These are phyloP conservation scores for Acrossocheilus fasciatus DNA, from an alignment of 2,797 vertebrate genomes.

Conservation along the genomic window DNA sequence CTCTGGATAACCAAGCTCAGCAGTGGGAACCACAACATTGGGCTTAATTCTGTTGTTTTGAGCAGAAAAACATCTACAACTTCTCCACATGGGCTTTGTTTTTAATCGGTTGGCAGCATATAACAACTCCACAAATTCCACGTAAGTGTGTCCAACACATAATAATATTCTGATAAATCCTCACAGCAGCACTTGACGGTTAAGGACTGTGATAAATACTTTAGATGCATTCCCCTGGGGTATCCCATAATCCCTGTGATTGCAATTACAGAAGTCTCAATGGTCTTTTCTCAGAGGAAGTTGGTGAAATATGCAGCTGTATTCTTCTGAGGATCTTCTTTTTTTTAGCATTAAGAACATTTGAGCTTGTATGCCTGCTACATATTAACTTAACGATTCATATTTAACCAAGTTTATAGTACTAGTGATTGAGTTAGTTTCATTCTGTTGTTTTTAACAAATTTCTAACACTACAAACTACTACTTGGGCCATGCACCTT, in stretches of 20 bases:
- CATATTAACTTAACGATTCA: background rate
- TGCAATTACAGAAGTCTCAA: conserved; percentile 69
- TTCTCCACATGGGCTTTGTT: conserved; percentile 18
- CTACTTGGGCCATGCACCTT: background rate
- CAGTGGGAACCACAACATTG: conserved; percentile 17
- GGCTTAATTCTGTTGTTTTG: conserved; percentile 11
- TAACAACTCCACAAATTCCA: background rate
- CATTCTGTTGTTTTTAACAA: background rate
- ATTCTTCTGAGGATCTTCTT: background rate
- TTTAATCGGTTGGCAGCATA: conserved; percentile 8
- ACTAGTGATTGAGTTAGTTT: background rate
- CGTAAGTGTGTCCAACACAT: background rate
- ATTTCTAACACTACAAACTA: background rate
- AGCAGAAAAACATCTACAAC: background rate
- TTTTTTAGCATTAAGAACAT: background rate
- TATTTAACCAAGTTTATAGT: background rate
- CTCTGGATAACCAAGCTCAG: conserved; percentile 32
- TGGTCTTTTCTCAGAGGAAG: conserved; percentile 56
- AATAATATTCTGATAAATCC: background rate
- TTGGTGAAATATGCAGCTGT: background rate
- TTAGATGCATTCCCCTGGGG: conserved; percentile 55
- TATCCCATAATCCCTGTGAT: conserved; percentile 67
- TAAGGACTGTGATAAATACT: conserved; percentile 25
- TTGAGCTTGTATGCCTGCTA: background rate
- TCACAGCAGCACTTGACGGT: background rate